phyloP scores from a whole-genome alignment of 2,888 invertebrate species.

The Disparrhopalites patrizii region DNA sequence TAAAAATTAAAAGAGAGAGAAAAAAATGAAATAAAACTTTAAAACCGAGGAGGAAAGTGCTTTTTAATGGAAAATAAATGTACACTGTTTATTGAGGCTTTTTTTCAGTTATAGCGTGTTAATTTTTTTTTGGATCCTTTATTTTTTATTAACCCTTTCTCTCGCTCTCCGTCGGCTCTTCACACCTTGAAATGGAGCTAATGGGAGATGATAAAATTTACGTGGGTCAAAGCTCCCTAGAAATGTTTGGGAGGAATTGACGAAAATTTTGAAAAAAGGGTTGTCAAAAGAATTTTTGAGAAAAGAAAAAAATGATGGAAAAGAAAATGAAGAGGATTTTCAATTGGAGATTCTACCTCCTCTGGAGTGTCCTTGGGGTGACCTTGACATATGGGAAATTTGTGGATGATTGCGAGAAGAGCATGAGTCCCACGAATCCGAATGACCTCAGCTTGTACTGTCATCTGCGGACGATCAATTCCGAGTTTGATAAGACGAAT shows the following conservation, averaged over 20 bases:
- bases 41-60: background rate
- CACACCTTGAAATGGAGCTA: background rate
- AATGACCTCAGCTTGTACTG: constrained; percentile 71
- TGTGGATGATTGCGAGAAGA: constrained; percentile 13
- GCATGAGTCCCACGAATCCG: background rate
- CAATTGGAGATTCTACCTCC: background rate
- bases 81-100: no score
- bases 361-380: no score
- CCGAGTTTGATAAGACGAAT: constrained; percentile 82
- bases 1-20: background rate
- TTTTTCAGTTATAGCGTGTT: no score
- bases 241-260: no score
- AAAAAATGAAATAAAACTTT: background rate
- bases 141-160: no score
- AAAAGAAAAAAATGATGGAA: background rate
- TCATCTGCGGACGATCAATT: constrained; percentile 76
- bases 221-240: no score
- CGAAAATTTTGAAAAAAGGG: background rate
- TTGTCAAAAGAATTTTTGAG: background rate
- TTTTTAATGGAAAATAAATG: background rate
- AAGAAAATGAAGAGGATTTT: background rate
- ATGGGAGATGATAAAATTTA: no score
- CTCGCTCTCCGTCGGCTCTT: background rate
- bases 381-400: background rate
- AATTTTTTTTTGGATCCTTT: no score